Base-by-base conservation (phyloP, 2,113 vertebrate genomes). In the Bufo gargarizans region DNA sequence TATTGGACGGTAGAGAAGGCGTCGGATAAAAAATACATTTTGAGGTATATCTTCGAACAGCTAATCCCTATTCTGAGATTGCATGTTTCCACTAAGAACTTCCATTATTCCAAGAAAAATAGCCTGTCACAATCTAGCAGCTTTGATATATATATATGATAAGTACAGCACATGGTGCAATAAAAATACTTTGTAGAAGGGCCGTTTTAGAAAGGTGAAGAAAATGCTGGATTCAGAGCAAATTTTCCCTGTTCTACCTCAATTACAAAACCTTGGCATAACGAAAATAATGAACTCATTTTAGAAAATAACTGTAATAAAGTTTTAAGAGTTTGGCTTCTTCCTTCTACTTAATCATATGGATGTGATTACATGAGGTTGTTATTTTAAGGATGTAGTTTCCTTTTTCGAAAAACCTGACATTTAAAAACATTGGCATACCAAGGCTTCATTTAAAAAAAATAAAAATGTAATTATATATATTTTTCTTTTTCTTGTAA, bases 281-380 rank as follows among this genome's bases (percentile, higher is more conserved):
- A 91, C 93, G 89, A 86, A 91, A 92, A 92, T 93, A 93, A 92
- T 91, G 90, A 92, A 94, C 93, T 91, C 85, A 92, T 94, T 93
- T 91, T 91, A 91, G 90, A 94, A 94, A 95, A 93, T 93, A 94
- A 91, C 91, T 86, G 91, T 84, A 89, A 91, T 93, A 92, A 92
- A 93, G 92, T 93, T 94, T 94, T 95, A 93, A 94, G 94, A 94
- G 92, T 94, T 94, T 94, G 94, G 94, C 93, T 84, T 58, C 93
- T 91, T 90, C 90, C 92, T 91, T 95, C 93, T 93, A 91, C 91
- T 92, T 90, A 92, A 92, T 94, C 93, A 93, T 94, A 93, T 95
- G 94, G 94, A 92, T 94, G 90, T 83, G 90, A 94, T 96, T 95
- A 95, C 91, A 90, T 89, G 86, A 91, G 90, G 93, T 92, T 93